A percentile compares a stretch with the other conserved stretches of the same genome.
phyloP scores from a whole-genome alignment of 2,113 vertebrate species.

The Cyanoderma ruficeps region DNA sequence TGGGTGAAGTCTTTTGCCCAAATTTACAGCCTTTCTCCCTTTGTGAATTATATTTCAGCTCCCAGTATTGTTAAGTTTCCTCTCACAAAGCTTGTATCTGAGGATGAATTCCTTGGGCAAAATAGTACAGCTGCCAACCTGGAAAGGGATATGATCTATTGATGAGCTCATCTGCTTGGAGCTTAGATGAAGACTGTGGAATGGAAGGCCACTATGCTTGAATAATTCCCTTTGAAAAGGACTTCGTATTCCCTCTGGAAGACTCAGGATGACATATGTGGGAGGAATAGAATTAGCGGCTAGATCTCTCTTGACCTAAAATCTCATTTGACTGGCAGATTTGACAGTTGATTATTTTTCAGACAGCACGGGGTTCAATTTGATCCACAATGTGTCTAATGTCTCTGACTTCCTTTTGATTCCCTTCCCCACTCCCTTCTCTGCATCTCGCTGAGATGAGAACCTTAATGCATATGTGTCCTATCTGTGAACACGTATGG shows the following conservation, averaged over 20 bases:
- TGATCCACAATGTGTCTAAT: neutral
- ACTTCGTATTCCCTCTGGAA: neutral
- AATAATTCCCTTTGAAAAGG: neutral
- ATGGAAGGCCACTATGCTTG: neutral
- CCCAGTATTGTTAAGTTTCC: neutral
- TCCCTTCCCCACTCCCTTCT: neutral
- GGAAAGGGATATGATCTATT: neutral
- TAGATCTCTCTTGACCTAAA: neutral
- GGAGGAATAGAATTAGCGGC: neutral
- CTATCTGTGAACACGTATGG: fast-evolving
- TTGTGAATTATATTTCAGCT: neutral
- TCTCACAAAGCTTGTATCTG: neutral
- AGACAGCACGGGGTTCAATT: neutral
- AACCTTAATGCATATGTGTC: neutral
- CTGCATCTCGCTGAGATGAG: neutral
- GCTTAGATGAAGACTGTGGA: neutral
- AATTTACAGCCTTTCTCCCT: neutral
- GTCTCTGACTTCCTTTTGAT: neutral
- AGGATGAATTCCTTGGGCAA: neutral
- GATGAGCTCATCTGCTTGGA: neutral
- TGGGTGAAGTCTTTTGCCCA: neutral
- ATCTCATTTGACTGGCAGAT: neutral
- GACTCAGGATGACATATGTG: neutral
- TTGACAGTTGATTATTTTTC: neutral
- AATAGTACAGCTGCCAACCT: neutral